These are phyloP conservation scores for Druon quercuslanigerum DNA, from an alignment of 1,140 invertebrate genomes.

Conservation along the genomic window DNA sequence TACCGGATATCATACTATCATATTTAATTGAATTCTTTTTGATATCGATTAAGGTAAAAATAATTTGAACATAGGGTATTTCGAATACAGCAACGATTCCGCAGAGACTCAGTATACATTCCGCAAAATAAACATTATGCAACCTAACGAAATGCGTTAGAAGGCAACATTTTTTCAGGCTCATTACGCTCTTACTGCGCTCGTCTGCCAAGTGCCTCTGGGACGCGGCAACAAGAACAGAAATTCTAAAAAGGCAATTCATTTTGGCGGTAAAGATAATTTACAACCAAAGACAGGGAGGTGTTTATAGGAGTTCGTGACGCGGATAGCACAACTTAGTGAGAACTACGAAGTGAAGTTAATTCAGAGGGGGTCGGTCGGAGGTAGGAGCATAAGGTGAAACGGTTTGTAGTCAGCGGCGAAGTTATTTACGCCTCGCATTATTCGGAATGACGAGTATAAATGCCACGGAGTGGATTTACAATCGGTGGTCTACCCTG, in stretches of 20 bases:
- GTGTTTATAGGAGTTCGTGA: conserved; percentile 53
- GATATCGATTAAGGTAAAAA: no score
- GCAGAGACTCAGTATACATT: no score
- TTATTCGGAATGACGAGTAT: conserved; percentile 71
- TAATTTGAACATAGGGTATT: no score
- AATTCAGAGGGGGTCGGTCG: conserved; percentile 47
- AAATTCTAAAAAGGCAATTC: conserved; percentile 15
- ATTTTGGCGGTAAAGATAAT: conserved; percentile 50
- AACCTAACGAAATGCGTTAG: no score
- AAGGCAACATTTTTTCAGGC: not conserved
- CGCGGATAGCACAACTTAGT: conserved; percentile 47
- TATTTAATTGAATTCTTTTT: no score
- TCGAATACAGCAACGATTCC: no score
- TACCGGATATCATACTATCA: no score
- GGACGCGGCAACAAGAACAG: not conserved
- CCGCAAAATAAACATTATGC: no score
- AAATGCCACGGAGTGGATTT: conserved; percentile 68
- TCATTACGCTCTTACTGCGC: not conserved
- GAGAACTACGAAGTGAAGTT: conserved; percentile 49
- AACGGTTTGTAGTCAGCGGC: conserved; percentile 55
- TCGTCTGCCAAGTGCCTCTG: no score
- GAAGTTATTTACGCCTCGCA: conserved; percentile 70
- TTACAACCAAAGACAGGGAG: conserved; percentile 54
- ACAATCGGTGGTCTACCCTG: conserved; percentile 60
- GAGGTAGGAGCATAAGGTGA: conserved; percentile 47